These are phyloP conservation scores for Thera britannica DNA, from an alignment of 2,888 invertebrate species.

Conservation along the genomic window DNA sequence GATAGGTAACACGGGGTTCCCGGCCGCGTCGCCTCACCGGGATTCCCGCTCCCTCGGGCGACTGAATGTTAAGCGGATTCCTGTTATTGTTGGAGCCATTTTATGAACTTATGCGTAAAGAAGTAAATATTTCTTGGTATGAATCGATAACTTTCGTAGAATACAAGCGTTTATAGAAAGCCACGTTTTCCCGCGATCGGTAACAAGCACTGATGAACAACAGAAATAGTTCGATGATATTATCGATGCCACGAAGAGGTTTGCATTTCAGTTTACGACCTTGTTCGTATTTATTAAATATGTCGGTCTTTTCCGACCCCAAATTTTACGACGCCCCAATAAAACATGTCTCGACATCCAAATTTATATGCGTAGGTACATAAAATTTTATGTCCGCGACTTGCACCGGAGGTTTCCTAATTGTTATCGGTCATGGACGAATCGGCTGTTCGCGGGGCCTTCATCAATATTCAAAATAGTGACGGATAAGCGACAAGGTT, in stretches of 20 bases:
- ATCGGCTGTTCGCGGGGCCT: constrained; percentile 53
- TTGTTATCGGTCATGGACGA: constrained; percentile 81
- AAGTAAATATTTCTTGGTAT: constrained; percentile 40
- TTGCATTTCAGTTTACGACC: constrained; percentile 79
- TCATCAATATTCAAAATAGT: constrained; percentile 61
- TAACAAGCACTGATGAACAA: constrained; percentile 51
- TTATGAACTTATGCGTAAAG: constrained; percentile 58
- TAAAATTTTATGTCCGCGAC: constrained; percentile 83
- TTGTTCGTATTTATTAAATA: constrained; percentile 84
- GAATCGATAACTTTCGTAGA: constrained; percentile 32
- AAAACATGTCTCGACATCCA: constrained; percentile 84
- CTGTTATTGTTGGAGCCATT: constrained; percentile 65
- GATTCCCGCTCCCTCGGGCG: constrained; percentile 63
- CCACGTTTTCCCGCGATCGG: constrained; percentile 38
- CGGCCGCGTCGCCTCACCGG: constrained; percentile 56
- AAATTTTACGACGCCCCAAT: constrained; percentile 82
- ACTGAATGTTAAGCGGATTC: constrained; percentile 68
- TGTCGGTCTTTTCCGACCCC: constrained; percentile 82
- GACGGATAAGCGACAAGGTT: constrained; percentile 53
- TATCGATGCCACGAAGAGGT: constrained; percentile 78
- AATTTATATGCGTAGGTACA: constrained; percentile 81
- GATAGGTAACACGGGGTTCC: constrained; percentile 61
- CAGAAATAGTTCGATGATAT: constrained; percentile 74
- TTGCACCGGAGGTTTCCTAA: constrained; percentile 80
- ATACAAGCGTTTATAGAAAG: constrained; percentile 21